phyloP scores from a whole-genome alignment of 2,888 invertebrate species.

The Polydrusus pterygomalis region DNA sequence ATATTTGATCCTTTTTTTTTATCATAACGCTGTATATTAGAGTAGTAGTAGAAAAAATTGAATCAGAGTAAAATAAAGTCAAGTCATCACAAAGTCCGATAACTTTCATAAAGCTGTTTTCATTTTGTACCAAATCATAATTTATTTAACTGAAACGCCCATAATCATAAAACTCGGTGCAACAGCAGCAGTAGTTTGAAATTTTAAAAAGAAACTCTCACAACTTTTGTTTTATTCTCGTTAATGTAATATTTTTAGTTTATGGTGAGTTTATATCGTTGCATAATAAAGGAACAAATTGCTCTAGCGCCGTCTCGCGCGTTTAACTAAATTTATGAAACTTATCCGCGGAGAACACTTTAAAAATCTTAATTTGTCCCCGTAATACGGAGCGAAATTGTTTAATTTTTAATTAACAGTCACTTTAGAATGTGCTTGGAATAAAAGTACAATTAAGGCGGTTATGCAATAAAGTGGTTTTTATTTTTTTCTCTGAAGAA shows the following conservation, averaged over 20 bases:
- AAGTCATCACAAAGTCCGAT: conserved; percentile 22
- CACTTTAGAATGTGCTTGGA: background rate
- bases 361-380: conserved; percentile 39
- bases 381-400: conserved; percentile 17
- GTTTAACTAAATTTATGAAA: conserved; percentile 39
- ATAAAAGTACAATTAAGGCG: no score
- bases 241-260: conserved; percentile 59
- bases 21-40: no score
- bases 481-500: no score
- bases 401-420: conserved; percentile 36
- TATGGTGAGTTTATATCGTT: conserved; percentile 60
- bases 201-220: conserved; percentile 53
- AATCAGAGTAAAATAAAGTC: no score
- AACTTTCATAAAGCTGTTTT: conserved; percentile 31
- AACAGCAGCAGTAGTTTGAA: conserved; percentile 52
- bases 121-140: conserved; percentile 45
- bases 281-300: conserved; percentile 56
- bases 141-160: conserved; percentile 39
- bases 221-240: conserved; percentile 57
- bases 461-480: no score
- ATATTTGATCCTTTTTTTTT: no score
- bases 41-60: no score
- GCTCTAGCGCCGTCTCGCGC: conserved; percentile 38
- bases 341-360: conserved; percentile 37
- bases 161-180: conserved; percentile 49